Evolutionary conservation across 1,140 invertebrate species (phyloP).

Genomic region (Ptiloglossa arizonensis): DNA sequence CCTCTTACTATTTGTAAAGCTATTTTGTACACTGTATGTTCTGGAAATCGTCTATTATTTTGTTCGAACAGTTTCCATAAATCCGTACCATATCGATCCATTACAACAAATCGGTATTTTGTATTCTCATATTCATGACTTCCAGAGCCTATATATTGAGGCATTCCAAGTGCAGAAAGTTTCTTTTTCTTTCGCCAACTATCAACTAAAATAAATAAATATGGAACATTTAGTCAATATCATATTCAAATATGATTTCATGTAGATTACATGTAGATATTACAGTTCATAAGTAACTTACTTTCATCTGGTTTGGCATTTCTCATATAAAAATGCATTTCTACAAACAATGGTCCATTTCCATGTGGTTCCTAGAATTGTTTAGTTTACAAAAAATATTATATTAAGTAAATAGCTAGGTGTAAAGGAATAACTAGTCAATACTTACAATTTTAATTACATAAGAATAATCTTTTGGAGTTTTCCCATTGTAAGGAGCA

Average conservation of each 20-base stretch:
- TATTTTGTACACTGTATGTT: constrained; percentile 89
- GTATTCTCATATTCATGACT: constrained; percentile 88
- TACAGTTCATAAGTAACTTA: constrained; percentile 80
- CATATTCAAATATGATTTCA: background rate
- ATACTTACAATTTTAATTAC: constrained; percentile 91
- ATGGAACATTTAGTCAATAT: constrained; percentile 13
- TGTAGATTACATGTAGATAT: constrained; percentile 27
- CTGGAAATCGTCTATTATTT: constrained; percentile 87
- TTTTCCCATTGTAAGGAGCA: constrained; percentile 80
- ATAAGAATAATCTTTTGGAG: constrained; percentile 83
- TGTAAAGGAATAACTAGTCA: background rate
- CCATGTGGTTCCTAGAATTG: constrained; percentile 91
- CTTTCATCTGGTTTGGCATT: constrained; percentile 91
- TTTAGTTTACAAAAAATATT: constrained; percentile 29
- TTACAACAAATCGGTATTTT: constrained; percentile 95
- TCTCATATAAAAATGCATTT: constrained; percentile 96
- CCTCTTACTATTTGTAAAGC: constrained; percentile 92
- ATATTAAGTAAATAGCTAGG: background rate
- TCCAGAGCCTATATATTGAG: constrained; percentile 91
- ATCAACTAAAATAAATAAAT: constrained; percentile 84
- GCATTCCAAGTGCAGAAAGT: constrained; percentile 92
- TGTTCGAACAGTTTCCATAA: constrained; percentile 91
- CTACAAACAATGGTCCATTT: constrained; percentile 97
- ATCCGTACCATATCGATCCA: constrained; percentile 95
- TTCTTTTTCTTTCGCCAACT: constrained; percentile 88